Evolutionary conservation across 2,888 invertebrate genomes (phyloP).

Genomic region (Nymphalis urticae): DNA sequence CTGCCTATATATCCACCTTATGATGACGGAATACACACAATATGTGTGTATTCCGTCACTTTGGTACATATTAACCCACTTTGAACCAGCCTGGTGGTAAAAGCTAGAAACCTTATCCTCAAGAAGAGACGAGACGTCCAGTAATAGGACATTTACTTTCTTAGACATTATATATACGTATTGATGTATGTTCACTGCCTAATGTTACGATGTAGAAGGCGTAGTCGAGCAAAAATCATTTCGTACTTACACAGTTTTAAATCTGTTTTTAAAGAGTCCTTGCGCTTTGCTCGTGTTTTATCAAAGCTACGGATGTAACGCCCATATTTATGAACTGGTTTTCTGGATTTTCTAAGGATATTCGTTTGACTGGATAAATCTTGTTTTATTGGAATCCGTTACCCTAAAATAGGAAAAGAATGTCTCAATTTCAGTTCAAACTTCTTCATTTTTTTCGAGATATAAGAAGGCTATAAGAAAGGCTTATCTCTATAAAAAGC

Average conservation of each 20-base stretch:
- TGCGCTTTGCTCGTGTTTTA: slow-evolving; percentile 19
- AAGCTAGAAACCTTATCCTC: too few relatives aligned
- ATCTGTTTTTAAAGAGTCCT: slow-evolving; percentile 19
- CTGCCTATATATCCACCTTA: too few relatives aligned
- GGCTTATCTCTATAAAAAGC: too few relatives aligned
- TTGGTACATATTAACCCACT: too few relatives aligned
- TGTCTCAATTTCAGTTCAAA: not conserved
- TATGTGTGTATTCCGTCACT: too few relatives aligned
- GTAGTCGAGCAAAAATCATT: slow-evolving; percentile 19
- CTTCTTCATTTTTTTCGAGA: slow-evolving; percentile 11
- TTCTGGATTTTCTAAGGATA: slow-evolving; percentile 5
- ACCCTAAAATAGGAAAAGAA: not conserved
- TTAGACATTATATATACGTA: not conserved
- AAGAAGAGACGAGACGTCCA: too few relatives aligned
- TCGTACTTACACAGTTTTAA: slow-evolving; percentile 23
- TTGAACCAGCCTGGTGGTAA: too few relatives aligned
- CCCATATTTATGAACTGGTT: slow-evolving; percentile 20
- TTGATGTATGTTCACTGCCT: not conserved
- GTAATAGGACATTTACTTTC: too few relatives aligned
- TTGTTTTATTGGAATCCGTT: slow-evolving; percentile 4
- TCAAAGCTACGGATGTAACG: slow-evolving; percentile 21
- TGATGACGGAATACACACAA: too few relatives aligned
- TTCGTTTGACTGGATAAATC: slow-evolving; percentile 7
- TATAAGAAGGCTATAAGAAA: not conserved
- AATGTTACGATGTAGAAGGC: not conserved